Base-by-base conservation (phyloP, 2,113 vertebrate species). In the Perca fluviatilis region DNA sequence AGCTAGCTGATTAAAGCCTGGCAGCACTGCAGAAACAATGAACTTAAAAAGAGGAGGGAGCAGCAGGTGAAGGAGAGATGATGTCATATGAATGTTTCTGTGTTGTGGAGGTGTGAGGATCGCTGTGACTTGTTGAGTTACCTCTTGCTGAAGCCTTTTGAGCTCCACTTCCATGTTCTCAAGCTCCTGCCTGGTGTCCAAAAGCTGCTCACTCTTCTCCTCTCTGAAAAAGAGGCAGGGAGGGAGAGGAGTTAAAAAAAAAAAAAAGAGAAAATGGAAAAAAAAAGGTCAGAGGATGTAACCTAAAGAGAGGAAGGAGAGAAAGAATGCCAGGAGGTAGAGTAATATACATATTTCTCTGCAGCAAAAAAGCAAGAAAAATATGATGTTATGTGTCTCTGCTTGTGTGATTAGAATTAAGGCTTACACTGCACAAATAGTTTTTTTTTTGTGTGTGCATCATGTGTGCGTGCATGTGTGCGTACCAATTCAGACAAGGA, bases 111-210 rank as follows among this genome's bases (percentile, higher is more conserved):
- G 66, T 51, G 40, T 13, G 36, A 56, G 14, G 15, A 62, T 27
- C 3, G 11, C 15, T 13, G 8, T 50, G 61, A 50, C 3, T 54
- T 65, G 27, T 72, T 51, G 30, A 2, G 0, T 69, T 87, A 99
- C 98, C 96, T 99, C 98, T 89, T 99, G 98, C 73, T 99, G 98
- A 54, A 99, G 94, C 78, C 94, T 97, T 92, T 97, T 99, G 15
- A 97, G 86, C 91, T 99, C 98, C 57, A 88, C 82, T 93, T 99
- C 98, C 95, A 97, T 96, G 90, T 97, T 97, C 18, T 98, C 97
- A 71, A 98, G 93, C 86, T 99, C 98, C 93, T 99, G 98, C 63
- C 97, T 97, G 85, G 96, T 98, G 92, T 99, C 98, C 92, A 99
- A 81, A 58, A 98, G 95, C 83, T 99, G 98, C 90, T 99, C 98